Evolutionary conservation across 1,140 invertebrate species (phyloP).

Genomic region (Caerostris darwini): DNA sequence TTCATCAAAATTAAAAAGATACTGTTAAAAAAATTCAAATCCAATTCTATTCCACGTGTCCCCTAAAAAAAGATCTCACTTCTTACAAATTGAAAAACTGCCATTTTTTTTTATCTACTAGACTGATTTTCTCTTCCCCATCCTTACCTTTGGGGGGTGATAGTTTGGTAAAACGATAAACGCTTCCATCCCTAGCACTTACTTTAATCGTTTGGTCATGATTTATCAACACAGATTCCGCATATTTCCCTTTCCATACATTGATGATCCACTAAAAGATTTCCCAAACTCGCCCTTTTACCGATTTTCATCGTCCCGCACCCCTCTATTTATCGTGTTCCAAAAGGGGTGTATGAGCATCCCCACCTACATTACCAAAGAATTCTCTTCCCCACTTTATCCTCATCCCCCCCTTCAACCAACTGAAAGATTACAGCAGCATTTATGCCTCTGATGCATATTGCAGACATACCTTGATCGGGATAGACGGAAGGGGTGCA

Average conservation of each 20-base stretch:
- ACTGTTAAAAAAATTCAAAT: too few species aligned
- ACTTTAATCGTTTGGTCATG: conserved; percentile 27
- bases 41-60: not conserved
- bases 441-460: conserved; percentile 1
- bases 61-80: not conserved
- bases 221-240: conserved; percentile 25
- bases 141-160: not conserved
- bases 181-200: not conserved
- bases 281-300: conserved; percentile 20
- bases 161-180: not conserved
- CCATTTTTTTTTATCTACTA: not conserved
- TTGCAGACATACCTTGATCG: conserved; percentile 5
- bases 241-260: not conserved
- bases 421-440: not conserved
- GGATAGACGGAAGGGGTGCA: not conserved
- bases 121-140: not conserved
- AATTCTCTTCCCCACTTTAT: not conserved
- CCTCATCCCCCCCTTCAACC: not conserved
- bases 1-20: too few species aligned
- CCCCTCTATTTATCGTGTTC: not conserved
- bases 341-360: not conserved
- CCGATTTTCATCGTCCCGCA: not conserved
- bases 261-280: conserved; percentile 21
- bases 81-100: conserved; percentile 15
- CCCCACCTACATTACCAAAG: too few species aligned